Evolutionary conservation across 2,797 vertebrate species (phyloP).

Genomic region (Erpetoichthys calabaricus): DNA sequence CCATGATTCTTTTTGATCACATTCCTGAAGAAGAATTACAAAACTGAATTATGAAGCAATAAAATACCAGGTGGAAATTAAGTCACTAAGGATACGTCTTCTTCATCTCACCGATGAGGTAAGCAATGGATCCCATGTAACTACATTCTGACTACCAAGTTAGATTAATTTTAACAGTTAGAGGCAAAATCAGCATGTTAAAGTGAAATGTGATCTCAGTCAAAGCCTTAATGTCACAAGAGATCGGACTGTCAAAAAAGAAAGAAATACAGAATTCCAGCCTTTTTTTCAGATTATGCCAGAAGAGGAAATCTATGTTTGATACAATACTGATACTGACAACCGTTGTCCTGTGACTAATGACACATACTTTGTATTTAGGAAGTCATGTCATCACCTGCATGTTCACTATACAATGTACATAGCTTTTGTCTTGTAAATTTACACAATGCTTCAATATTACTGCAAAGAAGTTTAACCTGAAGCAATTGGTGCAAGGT

Average conservation of each 20-base stretch:
- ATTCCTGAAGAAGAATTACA: too few relatives aligned
- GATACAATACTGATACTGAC: background rate
- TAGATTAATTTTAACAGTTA: background rate
- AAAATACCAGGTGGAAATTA: background rate
- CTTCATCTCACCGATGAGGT: slow-evolving; percentile 4
- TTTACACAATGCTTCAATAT: slow-evolving; percentile 53
- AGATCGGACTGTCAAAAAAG: slow-evolving; percentile 8
- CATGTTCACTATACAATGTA: slow-evolving; percentile 55
- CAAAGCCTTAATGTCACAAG: slow-evolving; percentile 12
- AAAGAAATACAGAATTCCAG: slow-evolving; percentile 9
- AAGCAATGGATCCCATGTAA: background rate
- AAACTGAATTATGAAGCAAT: too few relatives aligned
- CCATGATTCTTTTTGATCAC: too few relatives aligned
- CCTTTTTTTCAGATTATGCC: slow-evolving; percentile 5
- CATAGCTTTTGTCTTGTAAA: slow-evolving; percentile 47
- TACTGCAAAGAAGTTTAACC: slow-evolving; percentile 46
- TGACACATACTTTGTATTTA: slow-evolving; percentile 43
- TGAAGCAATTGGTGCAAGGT: slow-evolving; percentile 46
- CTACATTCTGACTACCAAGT: slow-evolving; percentile 1
- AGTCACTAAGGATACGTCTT: slow-evolving; percentile 1
- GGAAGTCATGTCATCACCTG: slow-evolving; percentile 51
- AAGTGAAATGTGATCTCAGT: slow-evolving; percentile 12
- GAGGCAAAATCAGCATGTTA: slow-evolving; percentile 8
- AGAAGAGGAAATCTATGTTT: slow-evolving; percentile 8
- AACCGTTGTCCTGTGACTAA: slow-evolving; percentile 33